phyloP scores from a whole-genome alignment of 2,888 invertebrate genomes.

The Gastrophysa polygoni region DNA sequence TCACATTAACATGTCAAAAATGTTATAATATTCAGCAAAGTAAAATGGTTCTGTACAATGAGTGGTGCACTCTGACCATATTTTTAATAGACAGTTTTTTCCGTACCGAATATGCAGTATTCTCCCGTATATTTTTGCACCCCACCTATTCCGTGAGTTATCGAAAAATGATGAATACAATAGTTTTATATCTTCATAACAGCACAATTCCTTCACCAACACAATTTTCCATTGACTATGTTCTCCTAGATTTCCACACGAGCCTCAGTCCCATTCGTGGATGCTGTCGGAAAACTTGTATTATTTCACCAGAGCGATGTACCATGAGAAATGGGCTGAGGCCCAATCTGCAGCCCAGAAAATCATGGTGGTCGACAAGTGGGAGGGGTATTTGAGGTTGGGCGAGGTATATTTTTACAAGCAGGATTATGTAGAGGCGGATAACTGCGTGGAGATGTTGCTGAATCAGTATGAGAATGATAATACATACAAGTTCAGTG shows the following conservation, averaged over 20 bases:
- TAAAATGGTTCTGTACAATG: too few relatives aligned
- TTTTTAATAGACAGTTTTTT: too few relatives aligned
- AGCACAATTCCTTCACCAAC: too few relatives aligned
- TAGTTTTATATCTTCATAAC: too few relatives aligned
- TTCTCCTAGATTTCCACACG: slow-evolving; percentile 62
- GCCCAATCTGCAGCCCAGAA: slow-evolving; percentile 73
- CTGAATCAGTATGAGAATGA: slow-evolving; percentile 63
- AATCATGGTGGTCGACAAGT: slow-evolving; percentile 69
- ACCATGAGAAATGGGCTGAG: slow-evolving; percentile 70
- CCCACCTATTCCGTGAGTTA: too few relatives aligned
- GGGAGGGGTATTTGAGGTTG: slow-evolving; percentile 68
- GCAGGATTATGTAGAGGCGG: slow-evolving; percentile 58
- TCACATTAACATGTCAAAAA: too few relatives aligned
- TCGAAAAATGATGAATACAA: too few relatives aligned
- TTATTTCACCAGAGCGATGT: slow-evolving; percentile 51
- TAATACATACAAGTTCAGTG: slow-evolving; percentile 60
- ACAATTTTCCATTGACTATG: too few relatives aligned
- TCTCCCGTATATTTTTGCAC: too few relatives aligned
- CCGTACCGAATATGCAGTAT: too few relatives aligned
- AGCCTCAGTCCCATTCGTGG: slow-evolving; percentile 69
- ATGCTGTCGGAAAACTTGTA: slow-evolving; percentile 69
- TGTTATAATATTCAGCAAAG: too few relatives aligned
- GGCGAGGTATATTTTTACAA: slow-evolving; percentile 65
- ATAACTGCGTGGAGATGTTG: slow-evolving; percentile 60
- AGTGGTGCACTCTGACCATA: too few relatives aligned